Percentiles rank a stretch among this genome's conserved stretches.
Evolutionary conservation across 2,888 invertebrate species (phyloP).

Genomic region (Lydus trimaculatus): DNA sequence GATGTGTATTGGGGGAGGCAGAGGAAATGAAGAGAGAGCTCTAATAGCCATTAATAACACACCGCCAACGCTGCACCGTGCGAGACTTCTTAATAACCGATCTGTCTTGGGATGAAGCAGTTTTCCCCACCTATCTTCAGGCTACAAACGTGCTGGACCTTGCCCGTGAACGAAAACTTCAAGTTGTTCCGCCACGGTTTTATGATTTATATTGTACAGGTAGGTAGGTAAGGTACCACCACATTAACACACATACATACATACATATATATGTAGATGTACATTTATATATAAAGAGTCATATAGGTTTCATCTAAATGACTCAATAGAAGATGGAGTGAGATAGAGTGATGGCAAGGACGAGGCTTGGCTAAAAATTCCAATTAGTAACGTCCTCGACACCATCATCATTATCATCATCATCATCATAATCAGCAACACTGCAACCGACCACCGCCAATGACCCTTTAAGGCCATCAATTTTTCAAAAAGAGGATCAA

Average conservation of each 20-base stretch:
- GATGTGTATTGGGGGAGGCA: constrained; percentile 31
- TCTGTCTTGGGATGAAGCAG: constrained; percentile 44
- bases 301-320: constrained; percentile 5
- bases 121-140: constrained; percentile 20
- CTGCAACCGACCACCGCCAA: neutral
- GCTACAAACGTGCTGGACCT: constrained; percentile 35
- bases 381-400: constrained; percentile 9
- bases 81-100: constrained; percentile 57
- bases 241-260: constrained; percentile 31
- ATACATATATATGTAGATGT: constrained; percentile 23
- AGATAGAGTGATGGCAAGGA: neutral
- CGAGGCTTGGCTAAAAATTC: constrained; percentile 1
- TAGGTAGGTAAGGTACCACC: constrained; percentile 10
- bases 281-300: constrained; percentile 15
- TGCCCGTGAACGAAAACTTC: constrained; percentile 41
- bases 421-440: neutral
- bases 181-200: constrained; percentile 30
- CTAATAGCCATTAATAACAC: constrained; percentile 58
- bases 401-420: constrained; percentile 3
- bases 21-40: constrained; percentile 39
- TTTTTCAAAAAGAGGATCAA: neutral
- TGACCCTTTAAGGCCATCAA: constrained; percentile 7
- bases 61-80: constrained; percentile 57
- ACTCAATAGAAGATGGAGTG: constrained; percentile 1
- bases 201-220: constrained; percentile 37